phyloP scores from a whole-genome alignment of 2,113 vertebrate genomes.

The Corythaeola cristata region DNA sequence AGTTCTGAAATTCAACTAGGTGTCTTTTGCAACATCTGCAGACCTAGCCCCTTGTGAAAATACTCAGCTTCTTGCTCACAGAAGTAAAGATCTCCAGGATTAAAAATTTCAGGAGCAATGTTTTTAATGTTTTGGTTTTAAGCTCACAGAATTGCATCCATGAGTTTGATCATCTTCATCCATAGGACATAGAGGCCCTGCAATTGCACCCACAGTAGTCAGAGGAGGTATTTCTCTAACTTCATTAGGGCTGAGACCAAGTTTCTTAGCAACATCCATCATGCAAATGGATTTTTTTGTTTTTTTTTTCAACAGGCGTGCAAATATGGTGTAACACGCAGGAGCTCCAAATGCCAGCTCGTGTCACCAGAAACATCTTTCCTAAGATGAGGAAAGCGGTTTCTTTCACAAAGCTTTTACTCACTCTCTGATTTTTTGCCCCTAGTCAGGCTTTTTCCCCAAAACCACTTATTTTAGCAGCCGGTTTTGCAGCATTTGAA shows the following conservation, averaged over 20 bases:
- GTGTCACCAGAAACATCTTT: slow-evolving; percentile 1
- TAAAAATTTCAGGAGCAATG: neutral
- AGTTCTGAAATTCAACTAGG: neutral
- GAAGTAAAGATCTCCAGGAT: neutral
- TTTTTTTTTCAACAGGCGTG: neutral
- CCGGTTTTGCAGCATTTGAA: neutral
- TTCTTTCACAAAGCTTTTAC: neutral
- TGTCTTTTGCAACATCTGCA: neutral
- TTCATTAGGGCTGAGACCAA: neutral
- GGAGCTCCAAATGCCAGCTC: neutral
- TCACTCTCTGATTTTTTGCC: neutral
- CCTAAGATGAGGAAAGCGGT: neutral
- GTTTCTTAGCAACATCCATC: neutral
- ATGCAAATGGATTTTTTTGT: neutral
- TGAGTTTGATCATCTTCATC: neutral
- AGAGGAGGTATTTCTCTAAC: neutral
- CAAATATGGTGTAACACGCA: neutral
- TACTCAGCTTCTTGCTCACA: neutral
- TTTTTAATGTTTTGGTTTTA: neutral
- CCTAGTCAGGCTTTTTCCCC: neutral
- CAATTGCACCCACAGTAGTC: neutral
- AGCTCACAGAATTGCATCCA: neutral
- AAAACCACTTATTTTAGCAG: neutral
- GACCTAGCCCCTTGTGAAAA: neutral
- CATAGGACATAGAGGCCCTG: neutral